A percentile compares a stretch with the other conserved stretches of the same genome.
phyloP scores from a whole-genome alignment of 2,888 invertebrate genomes.

The Choreutis nemorana region DNA sequence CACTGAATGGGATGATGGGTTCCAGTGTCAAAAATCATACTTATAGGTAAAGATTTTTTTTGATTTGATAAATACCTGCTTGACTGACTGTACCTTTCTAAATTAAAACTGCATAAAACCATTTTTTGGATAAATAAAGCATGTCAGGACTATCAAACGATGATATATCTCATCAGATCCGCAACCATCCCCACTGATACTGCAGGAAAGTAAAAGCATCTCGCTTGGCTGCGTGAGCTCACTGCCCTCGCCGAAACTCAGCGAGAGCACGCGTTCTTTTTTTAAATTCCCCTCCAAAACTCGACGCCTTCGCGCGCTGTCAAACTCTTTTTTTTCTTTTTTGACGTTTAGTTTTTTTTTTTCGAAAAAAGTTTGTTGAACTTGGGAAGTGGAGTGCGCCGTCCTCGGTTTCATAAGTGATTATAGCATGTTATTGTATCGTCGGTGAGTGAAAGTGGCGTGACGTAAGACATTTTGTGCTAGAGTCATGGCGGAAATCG shows the following conservation, averaged over 20 bases:
- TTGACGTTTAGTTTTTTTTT: constrained; percentile 19
- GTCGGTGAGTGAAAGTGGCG: constrained; percentile 51
- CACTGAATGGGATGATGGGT: too few relatives aligned
- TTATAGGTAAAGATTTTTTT: too few relatives aligned
- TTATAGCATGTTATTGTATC: constrained; percentile 40
- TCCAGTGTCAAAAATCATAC: too few relatives aligned
- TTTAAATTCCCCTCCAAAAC: constrained; percentile 38
- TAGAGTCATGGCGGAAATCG: constrained; percentile 48
- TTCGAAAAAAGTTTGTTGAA: constrained; percentile 36
- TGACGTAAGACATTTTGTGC: constrained; percentile 58
- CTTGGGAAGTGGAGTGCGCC: constrained; percentile 33
- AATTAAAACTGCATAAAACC: too few relatives aligned
- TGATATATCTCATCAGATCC: constrained; percentile 17
- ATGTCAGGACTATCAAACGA: too few relatives aligned
- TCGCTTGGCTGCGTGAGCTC: constrained; percentile 32
- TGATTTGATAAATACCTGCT: too few relatives aligned
- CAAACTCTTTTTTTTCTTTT: constrained; percentile 15
- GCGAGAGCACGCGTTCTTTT: constrained; percentile 39
- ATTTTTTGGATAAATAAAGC: too few relatives aligned
- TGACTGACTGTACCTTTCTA: too few relatives aligned
- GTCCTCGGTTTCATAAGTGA: constrained; percentile 44
- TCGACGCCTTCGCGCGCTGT: constrained; percentile 7
- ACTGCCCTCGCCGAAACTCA: constrained; percentile 48
- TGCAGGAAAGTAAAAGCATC: constrained; percentile 56
- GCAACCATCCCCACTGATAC: constrained; percentile 54